Evolutionary conservation across 1,140 invertebrate genomes (phyloP), one percentile per base, ranked within the genome.

Genomic region (Ostrea denselamellosa): DNA sequence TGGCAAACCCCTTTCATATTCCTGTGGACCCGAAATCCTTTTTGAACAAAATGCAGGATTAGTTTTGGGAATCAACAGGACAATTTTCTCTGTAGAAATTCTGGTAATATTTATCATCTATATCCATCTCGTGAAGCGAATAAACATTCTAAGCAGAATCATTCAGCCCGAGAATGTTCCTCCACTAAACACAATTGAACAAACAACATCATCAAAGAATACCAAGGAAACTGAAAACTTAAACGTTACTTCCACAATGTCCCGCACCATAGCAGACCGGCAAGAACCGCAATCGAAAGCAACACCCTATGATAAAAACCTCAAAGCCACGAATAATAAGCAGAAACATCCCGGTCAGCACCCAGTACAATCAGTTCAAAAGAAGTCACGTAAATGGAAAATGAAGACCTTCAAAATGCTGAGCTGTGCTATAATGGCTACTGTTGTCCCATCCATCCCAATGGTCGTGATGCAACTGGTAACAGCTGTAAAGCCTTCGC

Each of bases 401-500:
- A 7, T 77, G 14, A 77, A 12, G 28, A 25, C 68, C 14, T 77
- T 77, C 68, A 77, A 77, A 77, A 77, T 77, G 68, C 25, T 77
- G 25, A 22, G 28, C 8, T 77, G 25, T 77, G 25, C 68, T 14
- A 77, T 77, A 12, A 10, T 77, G 9, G 28, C 25, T 2, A 77
- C 25, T 5, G 28, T 77, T 12, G 14, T 77, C 28, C 68, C 68
- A 28, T 77, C 68, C 2, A 77, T 34, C 28, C 68, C 68, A 77
- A 9, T 77, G 22, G 14, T 77, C 2, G 9, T 77, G 0, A 77
- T 77, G 14, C 22, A 77, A 17, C 14, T 77, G 25, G 3, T 77
- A 14, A 77, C 28, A 5, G 12, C 28, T 17, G 14, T 77, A 22
- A 34, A 77, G 28, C 68, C 68, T 28, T 44, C 68, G 22, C 10